Percentiles rank a stretch among this genome's conserved stretches.
phyloP scores from a whole-genome alignment of 2,888 invertebrate species.

The Amphimallon solstitiale region DNA sequence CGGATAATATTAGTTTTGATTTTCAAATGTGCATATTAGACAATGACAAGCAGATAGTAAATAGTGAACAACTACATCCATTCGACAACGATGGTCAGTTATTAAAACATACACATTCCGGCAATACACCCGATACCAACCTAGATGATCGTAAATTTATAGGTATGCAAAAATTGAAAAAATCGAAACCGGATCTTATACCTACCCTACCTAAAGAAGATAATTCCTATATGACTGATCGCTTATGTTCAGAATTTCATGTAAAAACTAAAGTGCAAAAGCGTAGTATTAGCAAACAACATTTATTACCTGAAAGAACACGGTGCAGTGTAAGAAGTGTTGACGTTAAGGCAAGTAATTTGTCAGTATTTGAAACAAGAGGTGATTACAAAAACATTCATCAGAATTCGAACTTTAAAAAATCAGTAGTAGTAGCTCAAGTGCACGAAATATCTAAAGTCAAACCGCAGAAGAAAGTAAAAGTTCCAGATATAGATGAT shows the following conservation, averaged over 20 bases:
- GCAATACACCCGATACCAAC: slow-evolving; percentile 48
- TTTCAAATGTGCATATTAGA: slow-evolving; percentile 59
- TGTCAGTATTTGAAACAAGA: slow-evolving; percentile 45
- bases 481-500: slow-evolving; percentile 65
- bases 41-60: slow-evolving; percentile 48
- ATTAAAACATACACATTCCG: slow-evolving; percentile 44
- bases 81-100: slow-evolving; percentile 45
- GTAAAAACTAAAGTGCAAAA: slow-evolving; percentile 71
- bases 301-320: slow-evolving; percentile 45
- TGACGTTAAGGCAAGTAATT: slow-evolving; percentile 37
- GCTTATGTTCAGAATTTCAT: slow-evolving; percentile 76
- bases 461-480: slow-evolving; percentile 53
- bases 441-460: slow-evolving; percentile 68
- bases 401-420: slow-evolving; percentile 46
- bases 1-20: slow-evolving; percentile 55
- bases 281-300: slow-evolving; percentile 49
- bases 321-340: slow-evolving; percentile 45
- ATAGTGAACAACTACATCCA: slow-evolving; percentile 42
- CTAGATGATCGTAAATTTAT: slow-evolving; percentile 51
- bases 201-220: slow-evolving; percentile 56
- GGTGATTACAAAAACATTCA: slow-evolving; percentile 36
- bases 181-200: slow-evolving; percentile 57
- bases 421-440: slow-evolving; percentile 62
- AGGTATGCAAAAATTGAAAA: slow-evolving; percentile 48
- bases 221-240: slow-evolving; percentile 74